Percentiles rank a stretch among this genome's conserved stretches.
These are phyloP conservation scores for Dromius quadrimaculatus DNA, from an alignment of 2,888 invertebrate species.

Conservation along the genomic window DNA sequence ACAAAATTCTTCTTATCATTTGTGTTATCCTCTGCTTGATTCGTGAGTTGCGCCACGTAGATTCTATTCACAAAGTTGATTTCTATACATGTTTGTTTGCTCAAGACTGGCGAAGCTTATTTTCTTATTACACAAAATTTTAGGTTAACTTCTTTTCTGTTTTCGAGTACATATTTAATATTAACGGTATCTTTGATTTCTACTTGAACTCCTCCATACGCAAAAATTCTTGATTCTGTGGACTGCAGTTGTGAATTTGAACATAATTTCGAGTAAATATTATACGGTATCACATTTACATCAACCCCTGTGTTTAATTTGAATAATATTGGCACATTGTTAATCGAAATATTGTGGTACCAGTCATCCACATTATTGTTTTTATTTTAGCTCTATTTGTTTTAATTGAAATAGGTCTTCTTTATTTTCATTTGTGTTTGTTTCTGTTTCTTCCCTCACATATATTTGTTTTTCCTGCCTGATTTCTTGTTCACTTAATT, in stretches of 20 bases:
- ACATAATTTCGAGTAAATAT: neutral
- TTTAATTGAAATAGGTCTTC: neutral
- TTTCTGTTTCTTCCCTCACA: neutral
- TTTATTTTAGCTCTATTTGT: conserved; percentile 3
- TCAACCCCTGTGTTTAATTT: conserved; percentile 21
- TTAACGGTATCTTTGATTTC: neutral
- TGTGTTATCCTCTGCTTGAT: neutral
- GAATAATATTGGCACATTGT: conserved; percentile 10
- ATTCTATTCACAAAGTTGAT: neutral
- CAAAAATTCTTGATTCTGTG: neutral
- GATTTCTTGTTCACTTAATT: neutral
- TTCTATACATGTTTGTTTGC: conserved; percentile 1
- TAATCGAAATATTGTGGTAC: conserved; percentile 6
- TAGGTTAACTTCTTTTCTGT: neutral
- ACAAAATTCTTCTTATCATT: neutral
- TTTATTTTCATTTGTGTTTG: neutral
- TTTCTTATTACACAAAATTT: neutral
- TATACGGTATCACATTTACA: conserved; percentile 10
- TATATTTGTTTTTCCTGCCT: neutral
- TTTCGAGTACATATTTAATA: neutral
- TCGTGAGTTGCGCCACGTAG: neutral
- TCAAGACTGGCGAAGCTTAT: neutral
- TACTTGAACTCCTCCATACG: neutral
- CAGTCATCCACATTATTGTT: neutral
- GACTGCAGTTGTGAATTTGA: neutral